Evolutionary conservation across 1,140 invertebrate genomes (phyloP).

Genomic region (Drosophila subpulchrella): DNA sequence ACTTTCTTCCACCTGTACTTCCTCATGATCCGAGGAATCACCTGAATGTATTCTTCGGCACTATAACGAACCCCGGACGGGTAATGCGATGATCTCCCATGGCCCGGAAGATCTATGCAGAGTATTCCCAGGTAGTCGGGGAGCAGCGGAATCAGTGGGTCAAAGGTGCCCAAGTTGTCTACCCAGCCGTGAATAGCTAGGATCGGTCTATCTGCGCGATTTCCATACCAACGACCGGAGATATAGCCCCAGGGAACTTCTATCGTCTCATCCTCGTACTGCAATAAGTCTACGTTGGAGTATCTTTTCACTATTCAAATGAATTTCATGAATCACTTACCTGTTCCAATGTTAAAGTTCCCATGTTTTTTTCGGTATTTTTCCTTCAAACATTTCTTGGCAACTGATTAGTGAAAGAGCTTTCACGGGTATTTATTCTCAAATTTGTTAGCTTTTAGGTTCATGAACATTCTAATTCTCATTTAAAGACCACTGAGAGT

Average conservation of each 20-base stretch:
- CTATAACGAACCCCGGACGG: not conserved
- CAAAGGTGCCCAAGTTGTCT: constrained; percentile 90
- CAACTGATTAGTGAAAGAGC: too few relatives aligned
- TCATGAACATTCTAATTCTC: too few relatives aligned
- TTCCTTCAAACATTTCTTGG: too few relatives aligned
- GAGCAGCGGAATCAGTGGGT: constrained; percentile 87
- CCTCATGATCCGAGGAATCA: too few relatives aligned
- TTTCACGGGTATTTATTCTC: too few relatives aligned
- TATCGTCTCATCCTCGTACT: not conserved
- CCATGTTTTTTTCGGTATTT: not conserved
- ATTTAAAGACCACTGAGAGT: too few relatives aligned
- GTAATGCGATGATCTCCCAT: constrained; percentile 87
- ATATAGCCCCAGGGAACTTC: constrained; percentile 88
- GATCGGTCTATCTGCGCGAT: constrained; percentile 86
- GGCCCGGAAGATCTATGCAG: constrained; percentile 89
- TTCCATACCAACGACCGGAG: constrained; percentile 89
- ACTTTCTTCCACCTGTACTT: too few relatives aligned
- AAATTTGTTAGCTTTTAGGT: too few relatives aligned
- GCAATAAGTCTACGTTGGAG: too few relatives aligned
- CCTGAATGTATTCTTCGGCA: too few relatives aligned
- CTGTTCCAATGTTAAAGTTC: not conserved
- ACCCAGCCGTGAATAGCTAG: constrained; percentile 90
- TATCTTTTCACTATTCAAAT: too few relatives aligned
- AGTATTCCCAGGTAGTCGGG: constrained; percentile 86
- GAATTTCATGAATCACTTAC: not conserved